These are phyloP conservation scores for Pseudomyrmex flavicornis DNA, from an alignment of 1,140 invertebrate genomes.

Conservation along the genomic window DNA sequence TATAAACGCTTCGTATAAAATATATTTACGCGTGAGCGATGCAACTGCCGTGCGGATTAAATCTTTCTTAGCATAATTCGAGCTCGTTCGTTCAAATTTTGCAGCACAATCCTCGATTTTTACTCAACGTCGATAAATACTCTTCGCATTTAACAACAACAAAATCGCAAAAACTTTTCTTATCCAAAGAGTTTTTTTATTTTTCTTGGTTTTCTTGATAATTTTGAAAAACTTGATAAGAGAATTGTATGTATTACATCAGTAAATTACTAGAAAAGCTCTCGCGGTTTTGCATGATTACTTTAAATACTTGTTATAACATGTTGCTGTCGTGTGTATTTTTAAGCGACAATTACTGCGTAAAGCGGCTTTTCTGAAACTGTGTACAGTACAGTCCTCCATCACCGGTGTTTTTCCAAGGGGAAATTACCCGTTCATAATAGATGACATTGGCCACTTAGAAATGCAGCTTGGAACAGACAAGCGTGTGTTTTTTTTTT, in stretches of 20 bases:
- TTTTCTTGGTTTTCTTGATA: no score
- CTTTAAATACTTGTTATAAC: conserved; percentile 30
- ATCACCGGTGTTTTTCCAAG: conserved; percentile 44
- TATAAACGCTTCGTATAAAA: conserved; percentile 30
- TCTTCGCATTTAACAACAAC: no score
- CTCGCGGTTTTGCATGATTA: background rate
- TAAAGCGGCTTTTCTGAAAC: conserved; percentile 25
- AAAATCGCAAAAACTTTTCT: no score
- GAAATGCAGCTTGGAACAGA: conserved; percentile 49
- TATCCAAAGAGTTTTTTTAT: no score
- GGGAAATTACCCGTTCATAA: conserved; percentile 49
- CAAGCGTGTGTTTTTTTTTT: background rate
- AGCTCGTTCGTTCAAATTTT: background rate
- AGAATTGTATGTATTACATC: background rate
- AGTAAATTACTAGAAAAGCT: background rate
- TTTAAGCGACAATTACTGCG: conserved; percentile 39
- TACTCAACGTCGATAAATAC: background rate
- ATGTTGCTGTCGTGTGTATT: conserved; percentile 27
- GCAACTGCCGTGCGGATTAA: conserved; percentile 6
- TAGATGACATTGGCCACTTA: conserved; percentile 45
- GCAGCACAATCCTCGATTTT: background rate
- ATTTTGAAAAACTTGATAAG: no score
- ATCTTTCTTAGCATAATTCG: conserved; percentile 6
- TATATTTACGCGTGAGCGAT: background rate
- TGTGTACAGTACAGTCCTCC: background rate